These are phyloP conservation scores for Pelecanus crispus DNA, from an alignment of 2,113 vertebrate species.

Conservation along the genomic window DNA sequence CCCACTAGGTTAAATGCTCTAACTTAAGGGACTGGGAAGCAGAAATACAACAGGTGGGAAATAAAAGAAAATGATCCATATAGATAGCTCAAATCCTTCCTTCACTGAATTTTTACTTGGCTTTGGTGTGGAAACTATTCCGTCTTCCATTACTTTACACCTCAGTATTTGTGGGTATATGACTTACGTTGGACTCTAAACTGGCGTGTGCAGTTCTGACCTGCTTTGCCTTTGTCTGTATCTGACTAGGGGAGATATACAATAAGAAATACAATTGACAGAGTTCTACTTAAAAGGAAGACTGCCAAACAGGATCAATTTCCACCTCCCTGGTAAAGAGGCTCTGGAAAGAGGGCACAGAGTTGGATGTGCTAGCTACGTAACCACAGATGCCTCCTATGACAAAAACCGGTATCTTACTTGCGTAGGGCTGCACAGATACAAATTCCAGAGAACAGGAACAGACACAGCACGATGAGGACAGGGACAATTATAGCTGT, in stretches of 20 bases:
- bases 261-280: neutral
- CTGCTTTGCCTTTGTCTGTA: neutral
- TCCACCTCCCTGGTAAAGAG: neutral
- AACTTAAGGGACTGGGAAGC: neutral
- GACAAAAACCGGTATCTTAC: constrained; percentile 64
- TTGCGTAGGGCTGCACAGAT: constrained; percentile 67
- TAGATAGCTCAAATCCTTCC: neutral
- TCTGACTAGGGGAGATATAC: neutral
- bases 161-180: neutral
- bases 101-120: neutral
- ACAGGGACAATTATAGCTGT: constrained; percentile 62
- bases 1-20: neutral
- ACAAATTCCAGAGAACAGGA: constrained; percentile 70
- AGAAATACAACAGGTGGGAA: neutral
- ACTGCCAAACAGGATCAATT: neutral
- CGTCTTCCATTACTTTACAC: neutral
- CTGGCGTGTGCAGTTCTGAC: neutral
- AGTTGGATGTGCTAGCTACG: neutral
- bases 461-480: constrained; percentile 56
- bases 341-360: neutral
- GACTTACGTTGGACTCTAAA: neutral
- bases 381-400: neutral
- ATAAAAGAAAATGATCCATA: neutral
- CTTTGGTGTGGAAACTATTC: neutral
- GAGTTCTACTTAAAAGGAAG: neutral